A percentile compares a stretch with the other conserved stretches of the same genome.
phyloP scores from a whole-genome alignment of 2,113 vertebrate genomes.

The Edolisoma coerulescens region DNA sequence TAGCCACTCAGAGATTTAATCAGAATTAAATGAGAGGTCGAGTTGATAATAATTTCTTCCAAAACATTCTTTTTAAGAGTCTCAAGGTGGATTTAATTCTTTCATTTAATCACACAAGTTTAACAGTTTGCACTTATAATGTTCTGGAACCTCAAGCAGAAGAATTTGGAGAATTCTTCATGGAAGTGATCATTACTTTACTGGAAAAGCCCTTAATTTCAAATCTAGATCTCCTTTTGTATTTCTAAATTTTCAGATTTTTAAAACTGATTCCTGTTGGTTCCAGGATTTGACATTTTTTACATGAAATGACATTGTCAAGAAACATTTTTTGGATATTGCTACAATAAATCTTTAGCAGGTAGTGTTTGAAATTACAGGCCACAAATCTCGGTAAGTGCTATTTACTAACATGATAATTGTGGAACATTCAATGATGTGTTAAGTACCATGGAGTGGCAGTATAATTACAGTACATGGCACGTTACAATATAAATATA shows the following conservation, averaged over 20 bases:
- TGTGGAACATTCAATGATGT: constrained; percentile 65
- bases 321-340: constrained; percentile 10
- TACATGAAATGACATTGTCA: background rate
- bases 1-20: background rate
- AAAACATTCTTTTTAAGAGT: background rate
- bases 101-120: background rate
- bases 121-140: background rate
- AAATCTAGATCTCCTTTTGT: background rate
- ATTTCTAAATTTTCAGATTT: background rate
- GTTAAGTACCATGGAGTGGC: constrained; percentile 71
- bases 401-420: constrained; percentile 72
- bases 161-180: background rate
- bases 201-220: background rate
- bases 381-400: constrained; percentile 35
- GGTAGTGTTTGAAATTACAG: constrained; percentile 62
- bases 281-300: background rate
- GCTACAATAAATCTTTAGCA: constrained; percentile 28
- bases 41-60: background rate
- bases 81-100: background rate
- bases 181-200: background rate
- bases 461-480: constrained; percentile 73
- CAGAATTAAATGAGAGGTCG: background rate
- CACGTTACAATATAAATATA: constrained; percentile 70
- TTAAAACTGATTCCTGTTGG: background rate
- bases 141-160: background rate